Base-by-base conservation (phyloP, 2,888 invertebrate genomes). In the Lasioglossum oenotherae region DNA sequence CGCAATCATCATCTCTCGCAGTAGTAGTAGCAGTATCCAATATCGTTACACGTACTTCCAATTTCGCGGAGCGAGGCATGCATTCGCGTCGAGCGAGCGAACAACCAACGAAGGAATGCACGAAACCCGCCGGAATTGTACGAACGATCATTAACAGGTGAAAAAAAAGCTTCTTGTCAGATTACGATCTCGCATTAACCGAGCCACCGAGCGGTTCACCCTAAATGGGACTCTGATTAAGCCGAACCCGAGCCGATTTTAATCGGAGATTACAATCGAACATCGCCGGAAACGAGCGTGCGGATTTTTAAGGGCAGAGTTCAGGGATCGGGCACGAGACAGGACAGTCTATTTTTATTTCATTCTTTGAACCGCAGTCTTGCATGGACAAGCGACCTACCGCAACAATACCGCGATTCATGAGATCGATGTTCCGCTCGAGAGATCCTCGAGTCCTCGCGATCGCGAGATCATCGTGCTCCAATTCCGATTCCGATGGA, bases 401-500 rank as follows among this genome's bases (percentile, higher is more conserved):
- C 57, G 53, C 8, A 84, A 82, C 83, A 78, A 84, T 74, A 46
- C 67, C 44, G 23, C 46, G 76, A 82, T 77, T 76, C 76, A 57
- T 74, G 64, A 27, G 74, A 80, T 78, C 44, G 74, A 57, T 46
- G 85, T 86, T 89, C 82, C 81, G 82, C 78, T 67, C 84, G 81
- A 80, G 23, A 77, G 64, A 80, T 69, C 72, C 71, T 75, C 78
- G 38, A 64, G 80, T 83, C 76, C 81, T 87, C 69, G 69, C 72
- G 72, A 27, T 78, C 80, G 81, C 80, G 71, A 75, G 12, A 38
- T 88, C 85, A 84, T 86, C 83, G 81, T 87, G 85, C 80, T 88
- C 84, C 85, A 81, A 88, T 90, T 60, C 60, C 75, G 38, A 82
- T 88, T 88, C 80, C 78, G 73, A 86, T 4, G 69, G 69, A 83